Evolutionary conservation across 2,888 invertebrate genomes (phyloP), one percentile per base, ranked within the genome.

Genomic region (Patella pellucida): DNA sequence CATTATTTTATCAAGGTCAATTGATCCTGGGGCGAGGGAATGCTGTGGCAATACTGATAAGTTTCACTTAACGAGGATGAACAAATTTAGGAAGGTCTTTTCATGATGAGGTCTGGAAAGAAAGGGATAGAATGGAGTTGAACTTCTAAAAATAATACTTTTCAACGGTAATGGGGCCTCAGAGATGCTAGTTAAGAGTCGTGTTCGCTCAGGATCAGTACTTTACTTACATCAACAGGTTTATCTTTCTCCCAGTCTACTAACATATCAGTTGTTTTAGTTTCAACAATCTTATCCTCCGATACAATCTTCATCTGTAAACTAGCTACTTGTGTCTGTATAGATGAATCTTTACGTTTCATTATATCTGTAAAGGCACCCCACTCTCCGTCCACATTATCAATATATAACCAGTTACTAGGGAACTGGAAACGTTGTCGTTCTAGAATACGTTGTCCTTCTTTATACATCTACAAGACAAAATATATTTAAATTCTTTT

Each of bases 371-470:
- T 97, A 90, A 99, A 99, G 0, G 99, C 99, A 69, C 97, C 96
- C 99, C 99, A 99, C 93, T 99, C 99, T 2, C 99, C 99, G 92
- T 99, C 99, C 77, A 99, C 96, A 90, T 99, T 98, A 91, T 99
- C 99, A 68, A 98, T 98, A 90, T 99, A 98, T 79, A 99, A 92
- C 99, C 99, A 99, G 86, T 95, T 95, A 72, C 95, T 94, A 15
- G 99, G 99, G 91, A 99, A 99, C 92, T 99, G 99, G 93, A 99
- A 99, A 79, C 96, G 93, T 91, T 99, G 99, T 71, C 98, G 93
- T 91, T 98, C 99, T 78, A 99, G 92, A 87, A 99, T 98, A 69
- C 97, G 94, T 90, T 99, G 99, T 11, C 99, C 98, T 90, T 98
- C 97, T 85, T 97, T 95, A 92, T 97, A 99, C 77, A 96, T 94